A percentile compares a stretch with the other conserved stretches of the same genome.
These are phyloP conservation scores for Indicator maculatus DNA, from an alignment of 2,113 vertebrate genomes.

Conservation along the genomic window DNA sequence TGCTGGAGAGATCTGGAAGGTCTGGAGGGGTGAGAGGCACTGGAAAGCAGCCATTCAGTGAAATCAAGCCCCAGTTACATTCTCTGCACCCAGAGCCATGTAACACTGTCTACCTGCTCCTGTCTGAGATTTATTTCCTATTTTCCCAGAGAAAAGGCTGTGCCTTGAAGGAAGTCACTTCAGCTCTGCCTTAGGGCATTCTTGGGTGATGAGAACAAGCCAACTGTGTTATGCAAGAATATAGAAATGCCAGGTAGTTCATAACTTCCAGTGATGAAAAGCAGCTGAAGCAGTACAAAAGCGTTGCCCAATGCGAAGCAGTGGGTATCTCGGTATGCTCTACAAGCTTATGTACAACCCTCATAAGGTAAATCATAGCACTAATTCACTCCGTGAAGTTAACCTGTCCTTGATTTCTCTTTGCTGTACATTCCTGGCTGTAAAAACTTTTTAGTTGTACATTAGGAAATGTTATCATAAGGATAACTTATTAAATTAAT, in stretches of 20 bases:
- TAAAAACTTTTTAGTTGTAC: not conserved
- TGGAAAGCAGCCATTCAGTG: not conserved
- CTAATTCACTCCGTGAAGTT: not conserved
- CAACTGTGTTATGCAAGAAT: not conserved
- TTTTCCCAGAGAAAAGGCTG: not conserved
- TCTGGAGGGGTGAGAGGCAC: not conserved
- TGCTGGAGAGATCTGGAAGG: not conserved
- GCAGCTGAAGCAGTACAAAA: not conserved
- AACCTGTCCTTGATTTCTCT: not conserved
- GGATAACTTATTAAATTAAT: not conserved
- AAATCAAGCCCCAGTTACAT: not conserved
- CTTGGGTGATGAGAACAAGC: not conserved
- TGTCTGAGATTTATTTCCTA: not conserved
- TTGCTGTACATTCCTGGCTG: not conserved
- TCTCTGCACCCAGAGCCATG: rapidly evolving
- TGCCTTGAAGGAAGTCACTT: not conserved
- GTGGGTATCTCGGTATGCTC: not conserved
- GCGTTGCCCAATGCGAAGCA: not conserved
- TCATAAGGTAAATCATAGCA: not conserved
- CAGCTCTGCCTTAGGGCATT: not conserved
- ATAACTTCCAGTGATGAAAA: not conserved
- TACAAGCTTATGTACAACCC: too few relatives aligned
- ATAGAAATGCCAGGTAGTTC: not conserved
- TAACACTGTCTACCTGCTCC: rapidly evolving
- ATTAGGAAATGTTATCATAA: not conserved